Percentiles rank a stretch among this genome's conserved stretches.
Evolutionary conservation across 2,888 invertebrate genomes (phyloP).

Genomic region (Pyrochroa serraticornis): DNA sequence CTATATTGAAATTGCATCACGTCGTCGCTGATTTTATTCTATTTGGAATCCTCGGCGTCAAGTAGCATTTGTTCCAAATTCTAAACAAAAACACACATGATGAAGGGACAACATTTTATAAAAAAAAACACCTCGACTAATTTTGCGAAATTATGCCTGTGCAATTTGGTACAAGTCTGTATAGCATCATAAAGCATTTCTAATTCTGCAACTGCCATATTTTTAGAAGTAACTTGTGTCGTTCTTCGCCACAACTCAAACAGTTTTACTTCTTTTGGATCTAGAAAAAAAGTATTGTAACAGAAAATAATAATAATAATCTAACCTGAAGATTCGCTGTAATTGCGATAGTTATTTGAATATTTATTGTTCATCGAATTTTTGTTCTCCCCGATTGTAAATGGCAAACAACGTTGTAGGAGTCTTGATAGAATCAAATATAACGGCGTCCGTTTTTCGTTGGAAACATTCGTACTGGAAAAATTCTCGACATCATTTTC

Average conservation of each 20-base stretch:
- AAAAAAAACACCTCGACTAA: slow-evolving; percentile 40
- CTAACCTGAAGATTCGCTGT: not conserved
- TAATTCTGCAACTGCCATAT: slow-evolving; percentile 48
- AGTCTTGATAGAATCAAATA: slow-evolving; percentile 1
- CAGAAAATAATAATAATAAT: not conserved
- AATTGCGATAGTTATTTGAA: not conserved
- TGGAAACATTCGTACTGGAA: not conserved
- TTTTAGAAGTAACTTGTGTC: slow-evolving; percentile 44
- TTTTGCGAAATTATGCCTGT: slow-evolving; percentile 45
- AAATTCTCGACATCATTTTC: not conserved
- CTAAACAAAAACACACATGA: slow-evolving; percentile 22
- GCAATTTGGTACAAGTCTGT: slow-evolving; percentile 47
- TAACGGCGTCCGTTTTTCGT: not conserved
- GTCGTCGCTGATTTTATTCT: not conserved
- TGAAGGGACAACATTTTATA: not conserved
- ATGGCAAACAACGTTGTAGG: not conserved
- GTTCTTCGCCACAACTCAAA: slow-evolving; percentile 47
- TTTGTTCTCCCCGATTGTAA: not conserved
- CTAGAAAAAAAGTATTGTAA: slow-evolving; percentile 29
- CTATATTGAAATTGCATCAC: too few relatives aligned
- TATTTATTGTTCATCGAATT: not conserved
- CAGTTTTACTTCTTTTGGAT: slow-evolving; percentile 42
- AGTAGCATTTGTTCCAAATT: slow-evolving; percentile 38
- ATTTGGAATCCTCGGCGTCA: slow-evolving; percentile 32
- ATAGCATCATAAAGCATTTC: slow-evolving; percentile 53